Evolutionary conservation across 64 coral and sea anemone genomes (phyloP), one percentile per base, ranked within the genome.

Genomic region (Pachyseris speciosa): DNA sequence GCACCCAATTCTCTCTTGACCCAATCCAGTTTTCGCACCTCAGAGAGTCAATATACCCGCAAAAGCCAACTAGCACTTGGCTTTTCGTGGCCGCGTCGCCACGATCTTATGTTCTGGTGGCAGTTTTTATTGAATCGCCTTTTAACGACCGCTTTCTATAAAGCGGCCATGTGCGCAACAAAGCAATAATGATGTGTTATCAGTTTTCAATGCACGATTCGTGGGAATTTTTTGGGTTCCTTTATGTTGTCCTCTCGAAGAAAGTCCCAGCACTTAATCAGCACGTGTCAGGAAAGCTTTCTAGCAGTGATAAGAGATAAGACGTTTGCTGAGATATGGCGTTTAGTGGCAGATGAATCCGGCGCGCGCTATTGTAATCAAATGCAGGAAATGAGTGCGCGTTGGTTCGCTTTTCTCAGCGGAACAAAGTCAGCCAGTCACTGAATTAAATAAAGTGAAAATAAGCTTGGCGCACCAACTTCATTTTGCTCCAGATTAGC

Each of bases 61-160:
- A 81, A 81, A 81, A 63, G 52, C 77, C 51, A 25, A 58, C 31
- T 57, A 24, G 16, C 53, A 61, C n/a, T 81, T 39, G 77, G 31
- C 51, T 61, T 81, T 81, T 61, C 36, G 51, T 22, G 33, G 53
- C 32, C 22, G 36, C 53, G 30, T 63, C 48, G 17, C 53, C 29
- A 58, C 19, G 77, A 61, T 37, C 20, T 57, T 39, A 40, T 61
- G 22, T 58, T 81, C 77, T 39, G 77, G 52, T 60, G 52, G 32
- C 36, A 40, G 45, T 32, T 51, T 27, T 37, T 39, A 25, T 57
- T 57, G 6, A 79, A 9, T 36, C 15, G 48, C 26, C 15, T 79
- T 29, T 36, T 4, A 31, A 76, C 25, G 43, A 76, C 10, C 10
- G 9, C 9, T 24, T 10, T 74, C 70, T 17, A 74, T 74, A 24